phyloP scores from a whole-genome alignment of 2,113 vertebrate species.

The Amia ocellicauda region DNA sequence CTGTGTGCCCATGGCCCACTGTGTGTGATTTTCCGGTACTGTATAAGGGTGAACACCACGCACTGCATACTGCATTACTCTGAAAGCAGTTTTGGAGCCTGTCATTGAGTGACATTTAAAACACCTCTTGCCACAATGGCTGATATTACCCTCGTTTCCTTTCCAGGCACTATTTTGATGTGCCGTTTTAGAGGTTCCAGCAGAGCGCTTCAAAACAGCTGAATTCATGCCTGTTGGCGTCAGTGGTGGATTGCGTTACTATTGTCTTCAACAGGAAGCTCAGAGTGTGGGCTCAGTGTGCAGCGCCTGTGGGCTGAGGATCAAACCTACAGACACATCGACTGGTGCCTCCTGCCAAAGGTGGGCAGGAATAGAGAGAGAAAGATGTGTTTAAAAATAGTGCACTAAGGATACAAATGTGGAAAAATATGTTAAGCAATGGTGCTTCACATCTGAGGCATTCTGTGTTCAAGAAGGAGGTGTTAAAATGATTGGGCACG shows the following conservation, averaged over 20 bases:
- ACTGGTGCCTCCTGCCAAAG: slow-evolving; percentile 7
- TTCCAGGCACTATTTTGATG: slow-evolving; percentile 17
- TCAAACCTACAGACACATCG: slow-evolving; percentile 26
- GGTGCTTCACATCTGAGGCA: no score
- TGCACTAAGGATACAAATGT: no score
- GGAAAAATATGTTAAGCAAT: no score
- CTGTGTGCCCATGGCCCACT: no score
- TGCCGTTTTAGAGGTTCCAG: slow-evolving; percentile 15
- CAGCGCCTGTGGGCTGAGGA: slow-evolving; percentile 25
- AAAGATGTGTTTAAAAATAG: no score
- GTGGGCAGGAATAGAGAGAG: slow-evolving; percentile 16
- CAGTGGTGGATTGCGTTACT: slow-evolving; percentile 21
- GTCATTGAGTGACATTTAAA: slow-evolving; percentile 34
- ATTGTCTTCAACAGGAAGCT: slow-evolving; percentile 21
- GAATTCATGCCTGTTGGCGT: slow-evolving; percentile 6
- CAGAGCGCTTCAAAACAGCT: background rate
- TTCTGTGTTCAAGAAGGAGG: no score
- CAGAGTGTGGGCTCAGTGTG: slow-evolving; percentile 22
- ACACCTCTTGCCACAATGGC: slow-evolving; percentile 30
- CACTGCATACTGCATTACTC: no score
- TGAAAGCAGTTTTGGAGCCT: slow-evolving; percentile 19
- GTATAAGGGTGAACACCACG: no score
- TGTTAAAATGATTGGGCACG: no score
- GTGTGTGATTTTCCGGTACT: no score
- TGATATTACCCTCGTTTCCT: slow-evolving; percentile 32